Percentiles rank a stretch among this genome's conserved stretches.
These are phyloP conservation scores for Thelaira solivaga DNA, from an alignment of 2,888 invertebrate genomes.

Conservation along the genomic window DNA sequence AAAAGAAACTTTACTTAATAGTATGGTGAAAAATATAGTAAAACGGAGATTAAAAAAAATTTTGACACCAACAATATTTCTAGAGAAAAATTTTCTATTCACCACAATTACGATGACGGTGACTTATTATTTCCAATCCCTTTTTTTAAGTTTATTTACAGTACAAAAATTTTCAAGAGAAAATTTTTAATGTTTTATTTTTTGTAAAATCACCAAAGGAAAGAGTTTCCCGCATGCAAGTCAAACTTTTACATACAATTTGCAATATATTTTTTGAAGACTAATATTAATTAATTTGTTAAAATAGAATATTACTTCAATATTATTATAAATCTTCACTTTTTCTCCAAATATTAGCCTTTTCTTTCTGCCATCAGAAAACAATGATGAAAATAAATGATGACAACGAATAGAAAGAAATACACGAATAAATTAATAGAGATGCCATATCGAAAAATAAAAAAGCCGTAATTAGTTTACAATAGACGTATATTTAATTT, in stretches of 20 bases:
- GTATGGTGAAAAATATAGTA: constrained; percentile 53
- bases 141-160: constrained; percentile 61
- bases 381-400: constrained; percentile 51
- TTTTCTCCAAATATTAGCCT: constrained; percentile 15
- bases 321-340: constrained; percentile 22
- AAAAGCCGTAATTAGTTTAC: neutral
- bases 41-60: constrained; percentile 55
- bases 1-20: constrained; percentile 57
- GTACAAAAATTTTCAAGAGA: neutral
- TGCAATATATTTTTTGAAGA: too few relatives aligned
- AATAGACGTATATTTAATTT: too few relatives aligned
- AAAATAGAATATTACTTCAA: constrained; percentile 37
- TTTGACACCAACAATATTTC: constrained; percentile 26
- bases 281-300: neutral
- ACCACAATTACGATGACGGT: constrained; percentile 70
- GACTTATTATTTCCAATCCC: constrained; percentile 67
- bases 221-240: too few relatives aligned
- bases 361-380: constrained; percentile 36
- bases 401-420: constrained; percentile 39
- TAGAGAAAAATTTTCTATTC: constrained; percentile 46
- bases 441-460: constrained; percentile 33
- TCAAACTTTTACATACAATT: too few relatives aligned
- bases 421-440: constrained; percentile 23
- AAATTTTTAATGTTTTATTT: neutral
- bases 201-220: neutral